These are phyloP conservation scores for Pediacus dermestoides DNA, from an alignment of 2,888 invertebrate species.

Conservation along the genomic window DNA sequence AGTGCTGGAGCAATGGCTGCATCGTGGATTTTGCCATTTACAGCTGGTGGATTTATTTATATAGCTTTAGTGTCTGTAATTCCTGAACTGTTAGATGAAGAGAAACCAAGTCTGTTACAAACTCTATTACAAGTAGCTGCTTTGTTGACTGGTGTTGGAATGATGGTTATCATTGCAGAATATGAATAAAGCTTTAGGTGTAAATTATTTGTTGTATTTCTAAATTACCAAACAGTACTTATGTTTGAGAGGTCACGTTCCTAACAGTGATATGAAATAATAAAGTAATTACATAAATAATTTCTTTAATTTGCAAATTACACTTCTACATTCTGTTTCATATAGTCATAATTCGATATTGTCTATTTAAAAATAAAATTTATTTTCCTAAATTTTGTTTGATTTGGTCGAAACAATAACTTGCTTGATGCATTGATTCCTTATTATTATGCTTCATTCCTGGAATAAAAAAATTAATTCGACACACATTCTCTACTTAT, in stretches of 20 bases:
- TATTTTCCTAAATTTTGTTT: conserved; percentile 47
- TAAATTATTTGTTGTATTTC: conserved; percentile 1
- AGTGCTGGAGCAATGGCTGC: conserved; percentile 66
- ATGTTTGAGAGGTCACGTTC: too few relatives aligned
- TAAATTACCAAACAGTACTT: too few relatives aligned
- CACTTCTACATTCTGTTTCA: too few relatives aligned
- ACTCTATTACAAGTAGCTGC: conserved; percentile 89
- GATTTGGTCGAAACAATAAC: conserved; percentile 72
- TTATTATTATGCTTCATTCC: conserved; percentile 63
- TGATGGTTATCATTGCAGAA: conserved; percentile 93
- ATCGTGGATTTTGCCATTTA: conserved; percentile 92
- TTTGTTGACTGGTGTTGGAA: conserved; percentile 82
- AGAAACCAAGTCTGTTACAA: conserved; percentile 72
- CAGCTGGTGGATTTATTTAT: conserved; percentile 99
- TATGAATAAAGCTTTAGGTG: conserved; percentile 62
- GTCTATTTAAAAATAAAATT: conserved; percentile 10
- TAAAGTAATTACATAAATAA: too few relatives aligned
- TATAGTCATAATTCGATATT: too few relatives aligned
- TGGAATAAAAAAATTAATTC: conserved; percentile 35
- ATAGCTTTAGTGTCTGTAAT: conserved; percentile 99
- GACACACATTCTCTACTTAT: conserved; percentile 4
- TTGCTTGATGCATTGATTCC: conserved; percentile 70
- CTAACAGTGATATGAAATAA: conserved; percentile 7
- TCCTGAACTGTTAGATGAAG: conserved; percentile 91
- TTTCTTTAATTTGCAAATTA: background rate